A percentile compares a stretch with the other conserved stretches of the same genome.
These are phyloP conservation scores for Ciona savignyi DNA, from an alignment of 23 tunicate species.

Conservation along the genomic window DNA sequence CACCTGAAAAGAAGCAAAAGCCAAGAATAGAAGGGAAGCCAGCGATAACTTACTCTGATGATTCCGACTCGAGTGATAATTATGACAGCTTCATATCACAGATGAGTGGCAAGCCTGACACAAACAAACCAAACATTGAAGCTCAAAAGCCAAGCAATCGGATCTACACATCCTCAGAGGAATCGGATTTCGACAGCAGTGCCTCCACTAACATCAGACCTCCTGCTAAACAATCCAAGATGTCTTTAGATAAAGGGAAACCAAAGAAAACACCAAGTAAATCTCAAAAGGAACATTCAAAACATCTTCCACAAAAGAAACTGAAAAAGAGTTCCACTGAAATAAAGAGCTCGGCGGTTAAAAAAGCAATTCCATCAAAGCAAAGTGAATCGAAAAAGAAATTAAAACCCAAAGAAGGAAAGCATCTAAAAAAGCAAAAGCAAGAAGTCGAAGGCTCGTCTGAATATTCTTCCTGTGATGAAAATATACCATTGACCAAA, in stretches of 20 bases:
- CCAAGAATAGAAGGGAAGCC: neutral
- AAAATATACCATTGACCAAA: neutral
- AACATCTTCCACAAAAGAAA: neutral
- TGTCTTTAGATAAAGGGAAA: neutral
- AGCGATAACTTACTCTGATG: slow-evolving; percentile 10
- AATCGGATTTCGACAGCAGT: neutral
- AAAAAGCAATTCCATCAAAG: neutral
- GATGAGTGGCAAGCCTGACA: slow-evolving; percentile 5
- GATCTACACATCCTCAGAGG: neutral
- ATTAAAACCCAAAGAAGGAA: neutral
- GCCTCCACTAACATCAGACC: slow-evolving; percentile 1
- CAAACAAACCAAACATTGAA: neutral
- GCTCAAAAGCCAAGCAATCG: neutral
- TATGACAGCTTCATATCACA: slow-evolving; percentile 44
- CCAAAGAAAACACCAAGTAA: neutral
- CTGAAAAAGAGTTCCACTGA: neutral
- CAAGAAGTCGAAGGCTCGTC: neutral
- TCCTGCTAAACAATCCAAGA: slow-evolving; percentile 13
- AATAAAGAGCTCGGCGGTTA: neutral
- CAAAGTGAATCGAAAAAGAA: neutral
- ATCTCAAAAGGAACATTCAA: neutral
- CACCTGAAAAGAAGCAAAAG: slow-evolving; percentile 12
- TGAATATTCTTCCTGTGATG: neutral
- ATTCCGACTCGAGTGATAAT: slow-evolving; percentile 49
- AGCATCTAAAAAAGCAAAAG: neutral